Evolutionary conservation across 30 jellyfish, hydroid and myxozoan species (phyloP).

Genomic region (Aurelia aurita): DNA sequence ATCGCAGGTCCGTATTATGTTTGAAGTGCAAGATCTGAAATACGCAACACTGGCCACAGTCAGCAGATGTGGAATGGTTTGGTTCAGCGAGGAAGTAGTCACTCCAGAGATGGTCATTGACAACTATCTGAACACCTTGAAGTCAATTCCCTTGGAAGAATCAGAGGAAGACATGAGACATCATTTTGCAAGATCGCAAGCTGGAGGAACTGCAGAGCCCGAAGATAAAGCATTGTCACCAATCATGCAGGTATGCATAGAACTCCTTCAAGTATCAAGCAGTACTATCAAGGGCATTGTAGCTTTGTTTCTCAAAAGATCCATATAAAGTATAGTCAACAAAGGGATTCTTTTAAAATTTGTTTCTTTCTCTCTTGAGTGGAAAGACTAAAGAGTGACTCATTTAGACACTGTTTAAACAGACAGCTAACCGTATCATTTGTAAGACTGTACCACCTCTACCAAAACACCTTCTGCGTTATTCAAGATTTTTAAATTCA

Average conservation of each 20-base stretch:
- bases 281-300: background rate
- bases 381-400: too few relatives aligned
- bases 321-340: too few relatives aligned
- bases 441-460: too few relatives aligned
- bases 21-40: slow-evolving; percentile 96
- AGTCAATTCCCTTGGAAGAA: slow-evolving; percentile 87
- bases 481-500: too few relatives aligned
- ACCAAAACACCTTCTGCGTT: too few relatives aligned
- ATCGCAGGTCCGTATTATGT: slow-evolving; percentile 95
- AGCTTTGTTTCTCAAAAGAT: background rate
- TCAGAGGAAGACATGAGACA: slow-evolving; percentile 89
- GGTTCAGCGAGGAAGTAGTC: slow-evolving; percentile 98
- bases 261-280: too few relatives aligned
- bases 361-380: too few relatives aligned
- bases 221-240: slow-evolving; percentile 90
- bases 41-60: slow-evolving; percentile 99
- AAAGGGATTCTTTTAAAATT: too few relatives aligned
- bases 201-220: slow-evolving; percentile 25
- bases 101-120: slow-evolving; percentile 94
- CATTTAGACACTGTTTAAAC: too few relatives aligned
- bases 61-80: slow-evolving; percentile 99
- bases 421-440: too few relatives aligned
- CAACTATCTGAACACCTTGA: slow-evolving; percentile 65
- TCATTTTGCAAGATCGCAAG: slow-evolving; percentile 30
- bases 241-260: slow-evolving; percentile 86